phyloP scores from a whole-genome alignment of 2,113 vertebrate species.

The Dunckerocampus dactyliophorus region DNA sequence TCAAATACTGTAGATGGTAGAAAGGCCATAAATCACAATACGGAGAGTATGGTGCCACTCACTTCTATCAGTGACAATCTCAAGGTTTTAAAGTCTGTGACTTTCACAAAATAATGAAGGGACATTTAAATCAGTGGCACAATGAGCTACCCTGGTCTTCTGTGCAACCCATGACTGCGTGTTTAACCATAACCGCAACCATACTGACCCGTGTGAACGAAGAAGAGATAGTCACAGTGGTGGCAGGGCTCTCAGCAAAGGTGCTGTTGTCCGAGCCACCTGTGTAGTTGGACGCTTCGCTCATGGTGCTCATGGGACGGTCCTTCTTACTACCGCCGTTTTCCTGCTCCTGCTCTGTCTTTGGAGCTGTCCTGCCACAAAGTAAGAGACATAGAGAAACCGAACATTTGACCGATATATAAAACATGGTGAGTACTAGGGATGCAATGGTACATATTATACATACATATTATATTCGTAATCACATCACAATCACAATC shows the following conservation, averaged over 20 bases:
- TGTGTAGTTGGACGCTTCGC: constrained; percentile 89
- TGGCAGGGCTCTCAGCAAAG: constrained; percentile 81
- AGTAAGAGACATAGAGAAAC: constrained; percentile 25
- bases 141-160: too few species aligned
- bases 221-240: constrained; percentile 44
- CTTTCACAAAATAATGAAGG: too few species aligned
- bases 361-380: constrained; percentile 75
- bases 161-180: too few species aligned
- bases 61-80: too few species aligned
- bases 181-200: not conserved
- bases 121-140: too few species aligned
- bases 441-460: too few species aligned
- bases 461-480: too few species aligned
- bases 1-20: too few species aligned
- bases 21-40: too few species aligned
- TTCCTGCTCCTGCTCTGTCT: constrained; percentile 61
- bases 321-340: constrained; percentile 77
- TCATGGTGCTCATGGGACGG: constrained; percentile 84
- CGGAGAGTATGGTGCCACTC: too few species aligned
- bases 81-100: too few species aligned
- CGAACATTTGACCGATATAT: not conserved
- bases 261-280: constrained; percentile 80
- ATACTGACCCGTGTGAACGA: constrained; percentile 70
- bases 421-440: not conserved
- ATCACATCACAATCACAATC: too few species aligned